Base-by-base conservation (phyloP, 2,113 vertebrate species). In the Pagrus major region DNA sequence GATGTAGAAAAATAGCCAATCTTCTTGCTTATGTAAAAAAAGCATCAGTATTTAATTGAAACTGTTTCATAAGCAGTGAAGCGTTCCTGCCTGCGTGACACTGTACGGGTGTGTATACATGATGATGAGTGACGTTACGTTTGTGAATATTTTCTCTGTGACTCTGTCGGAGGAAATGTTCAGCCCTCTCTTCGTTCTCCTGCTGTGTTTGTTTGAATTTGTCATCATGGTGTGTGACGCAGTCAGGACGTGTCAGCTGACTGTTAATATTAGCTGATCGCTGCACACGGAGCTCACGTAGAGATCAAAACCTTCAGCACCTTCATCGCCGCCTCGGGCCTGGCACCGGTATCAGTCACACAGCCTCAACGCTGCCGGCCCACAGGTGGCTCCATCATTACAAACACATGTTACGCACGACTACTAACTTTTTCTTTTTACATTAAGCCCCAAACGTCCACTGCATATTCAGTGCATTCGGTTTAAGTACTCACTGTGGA, bases 191-290 rank as follows among this genome's bases (percentile, higher is more conserved):
- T 31, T 51, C 42, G 20, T 10, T 66, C 44, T 67, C 59, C 61
- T 52, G 66, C 82, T 49, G 20, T 83, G 86, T 88, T 88, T 88
- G 83, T 83, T 84, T 88, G 80, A 80, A 23, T 59, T 12, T 86
- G 84, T 88, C 84, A 68, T 64, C 29, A 77, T 25, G 25, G 79
- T 59, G 44, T n/a, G 21, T 69, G 82, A 81, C 41, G 27, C 18
- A 39, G 68, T 73, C 59, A 27, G 46, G 20, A 54, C 65, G 3
- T 47, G 21, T 73, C 71, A 42, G 56, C 66, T 59, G 55, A 61
- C 73, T 63, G 87, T 83, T 86, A 78, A 68, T 67, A 81, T 83
- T 20, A 74, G 54, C 42, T 80, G 73, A 75, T 71, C 74, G 42
- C 60, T 60, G 51, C n/a, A 0, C 37, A 15, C 68, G 0, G 71